Evolutionary conservation across 2,797 vertebrate species (phyloP).

Genomic region (Sarcoramphus papa): DNA sequence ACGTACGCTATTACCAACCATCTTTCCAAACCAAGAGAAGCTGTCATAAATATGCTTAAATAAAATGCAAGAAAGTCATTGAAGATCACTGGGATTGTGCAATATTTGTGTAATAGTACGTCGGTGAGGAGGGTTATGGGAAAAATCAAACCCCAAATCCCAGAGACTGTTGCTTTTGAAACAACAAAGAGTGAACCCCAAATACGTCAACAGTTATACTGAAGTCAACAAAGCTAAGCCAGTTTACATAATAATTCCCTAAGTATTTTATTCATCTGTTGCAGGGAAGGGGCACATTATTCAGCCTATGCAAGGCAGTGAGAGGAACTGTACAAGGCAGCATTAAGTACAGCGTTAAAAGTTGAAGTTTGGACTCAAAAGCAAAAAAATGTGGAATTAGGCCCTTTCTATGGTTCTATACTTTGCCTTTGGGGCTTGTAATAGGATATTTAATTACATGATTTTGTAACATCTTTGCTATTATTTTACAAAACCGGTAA

Average conservation of each 20-base stretch:
- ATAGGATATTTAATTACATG: neutral
- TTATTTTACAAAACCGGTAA: neutral
- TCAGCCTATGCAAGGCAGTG: neutral
- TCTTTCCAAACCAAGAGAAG: neutral
- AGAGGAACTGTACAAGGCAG: neutral
- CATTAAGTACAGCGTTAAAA: neutral
- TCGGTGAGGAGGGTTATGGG: neutral
- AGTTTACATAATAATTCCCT: neutral
- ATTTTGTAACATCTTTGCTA: neutral
- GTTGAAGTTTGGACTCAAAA: neutral
- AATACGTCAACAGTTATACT: neutral
- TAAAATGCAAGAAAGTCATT: neutral
- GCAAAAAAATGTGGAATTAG: neutral
- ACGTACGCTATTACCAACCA: neutral
- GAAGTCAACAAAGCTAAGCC: neutral
- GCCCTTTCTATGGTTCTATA: neutral
- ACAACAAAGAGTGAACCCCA: neutral
- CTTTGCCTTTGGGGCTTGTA: neutral
- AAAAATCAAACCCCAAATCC: neutral
- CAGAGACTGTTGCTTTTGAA: neutral
- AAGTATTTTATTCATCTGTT: neutral
- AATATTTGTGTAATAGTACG: neutral
- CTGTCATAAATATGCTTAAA: neutral
- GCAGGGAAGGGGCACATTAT: neutral
- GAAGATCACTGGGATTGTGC: neutral